Evolutionary conservation across 2,797 vertebrate species (phyloP).

Genomic region (Chloroceryle amazona): DNA sequence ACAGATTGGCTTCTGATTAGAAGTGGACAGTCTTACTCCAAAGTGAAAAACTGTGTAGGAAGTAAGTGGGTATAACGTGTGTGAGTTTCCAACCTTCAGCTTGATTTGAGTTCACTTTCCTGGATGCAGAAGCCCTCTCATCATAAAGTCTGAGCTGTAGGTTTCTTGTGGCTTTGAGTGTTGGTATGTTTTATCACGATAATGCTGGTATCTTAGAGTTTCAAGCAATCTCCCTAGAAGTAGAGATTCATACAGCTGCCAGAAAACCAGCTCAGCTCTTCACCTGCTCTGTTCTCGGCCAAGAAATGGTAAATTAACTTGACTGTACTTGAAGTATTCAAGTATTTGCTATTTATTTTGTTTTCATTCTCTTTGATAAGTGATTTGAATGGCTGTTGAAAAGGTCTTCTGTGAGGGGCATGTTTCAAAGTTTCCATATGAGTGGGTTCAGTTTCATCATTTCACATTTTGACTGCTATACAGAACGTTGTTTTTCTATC

Average conservation of each 20-base stretch:
- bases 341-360: not conserved
- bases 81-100: not conserved
- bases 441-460: not conserved
- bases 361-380: not conserved
- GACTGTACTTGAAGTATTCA: not conserved
- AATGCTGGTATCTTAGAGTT: not conserved
- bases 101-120: not conserved
- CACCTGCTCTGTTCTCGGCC: not conserved
- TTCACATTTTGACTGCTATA: not conserved
- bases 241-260: not conserved
- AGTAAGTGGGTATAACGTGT: not conserved
- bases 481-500: not conserved
- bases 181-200: not conserved
- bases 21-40: not conserved
- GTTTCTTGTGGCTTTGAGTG: not conserved
- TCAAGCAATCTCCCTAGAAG: not conserved
- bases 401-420: not conserved
- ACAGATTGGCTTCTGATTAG: not conserved
- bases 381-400: constrained; percentile 16
- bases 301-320: not conserved
- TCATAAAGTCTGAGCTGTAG: not conserved
- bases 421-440: not conserved
- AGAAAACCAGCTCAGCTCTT: not conserved
- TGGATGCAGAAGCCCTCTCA: not conserved
- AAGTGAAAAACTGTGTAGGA: not conserved